Conservation (phyloP, 2,888 invertebrate species). For the Selenia dentaria region DNA sequence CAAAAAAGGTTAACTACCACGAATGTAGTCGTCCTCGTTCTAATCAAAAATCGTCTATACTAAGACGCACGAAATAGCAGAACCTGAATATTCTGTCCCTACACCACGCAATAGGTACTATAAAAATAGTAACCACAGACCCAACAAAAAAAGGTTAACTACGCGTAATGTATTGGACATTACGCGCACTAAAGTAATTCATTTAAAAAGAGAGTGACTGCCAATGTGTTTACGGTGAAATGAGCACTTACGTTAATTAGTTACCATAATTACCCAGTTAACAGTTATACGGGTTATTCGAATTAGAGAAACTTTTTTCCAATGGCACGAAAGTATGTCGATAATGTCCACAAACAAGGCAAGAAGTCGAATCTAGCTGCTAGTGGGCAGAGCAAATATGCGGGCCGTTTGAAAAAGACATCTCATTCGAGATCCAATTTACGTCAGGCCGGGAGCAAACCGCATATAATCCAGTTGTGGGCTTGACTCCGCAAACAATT, state of each 20-base stretch:
- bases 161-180: too few species aligned
- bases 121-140: too few species aligned
- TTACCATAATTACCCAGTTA: not conserved
- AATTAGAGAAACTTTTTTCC: not conserved
- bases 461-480: constrained; percentile 61
- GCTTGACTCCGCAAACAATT: constrained; percentile 73
- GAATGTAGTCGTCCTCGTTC: constrained; percentile 10
- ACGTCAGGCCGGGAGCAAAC: constrained; percentile 56
- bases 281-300: not conserved
- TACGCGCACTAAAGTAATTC: too few species aligned
- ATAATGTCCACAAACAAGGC: constrained; percentile 1
- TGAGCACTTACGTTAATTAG: not conserved
- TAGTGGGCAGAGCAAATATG: constrained; percentile 41
- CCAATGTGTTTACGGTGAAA: too few species aligned
- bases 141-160: too few species aligned
- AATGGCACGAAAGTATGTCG: not conserved
- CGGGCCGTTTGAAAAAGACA: constrained; percentile 59
- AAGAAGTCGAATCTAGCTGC: constrained; percentile 13
- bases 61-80: not conserved
- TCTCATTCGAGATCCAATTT: constrained; percentile 74
- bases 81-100: too few species aligned
- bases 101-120: too few species aligned
- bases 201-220: too few species aligned
- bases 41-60: constrained; percentile 5
- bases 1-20: not conserved